These are phyloP conservation scores for Eubasilissa regina DNA, from an alignment of 1,140 invertebrate species.

Conservation along the genomic window DNA sequence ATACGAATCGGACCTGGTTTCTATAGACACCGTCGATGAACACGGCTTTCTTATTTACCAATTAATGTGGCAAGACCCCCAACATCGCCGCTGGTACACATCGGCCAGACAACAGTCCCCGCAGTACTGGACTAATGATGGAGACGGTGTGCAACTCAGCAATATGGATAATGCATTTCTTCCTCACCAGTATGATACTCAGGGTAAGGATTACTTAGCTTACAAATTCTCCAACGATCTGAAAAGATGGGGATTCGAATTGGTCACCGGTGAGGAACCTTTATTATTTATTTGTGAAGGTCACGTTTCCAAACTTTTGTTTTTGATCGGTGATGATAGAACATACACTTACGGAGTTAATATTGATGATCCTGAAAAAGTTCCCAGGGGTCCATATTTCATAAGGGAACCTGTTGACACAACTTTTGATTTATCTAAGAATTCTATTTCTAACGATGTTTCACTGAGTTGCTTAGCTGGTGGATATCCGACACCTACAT, in stretches of 20 bases:
- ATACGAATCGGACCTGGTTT: conserved; percentile 85
- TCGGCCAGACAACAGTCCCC: conserved; percentile 82
- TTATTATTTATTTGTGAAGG: conserved; percentile 93
- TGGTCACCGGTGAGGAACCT: conserved; percentile 82
- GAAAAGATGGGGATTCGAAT: conserved; percentile 88
- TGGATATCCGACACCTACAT: conserved; percentile 91
- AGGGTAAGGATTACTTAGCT: conserved; percentile 73
- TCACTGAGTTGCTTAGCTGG: conserved; percentile 87
- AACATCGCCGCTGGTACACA: conserved; percentile 90
- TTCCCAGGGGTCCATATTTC: conserved; percentile 91
- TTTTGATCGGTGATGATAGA: conserved; percentile 83
- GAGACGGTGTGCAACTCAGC: conserved; percentile 82
- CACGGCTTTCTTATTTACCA: conserved; percentile 88
- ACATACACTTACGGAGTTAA: conserved; percentile 88
- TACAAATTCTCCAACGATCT: conserved; percentile 81
- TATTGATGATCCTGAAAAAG: conserved; percentile 81
- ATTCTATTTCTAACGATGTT: conserved; percentile 80
- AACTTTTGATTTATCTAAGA: conserved; percentile 87
- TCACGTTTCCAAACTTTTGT: conserved; percentile 77
- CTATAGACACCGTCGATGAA: conserved; percentile 87
- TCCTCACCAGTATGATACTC: conserved; percentile 66
- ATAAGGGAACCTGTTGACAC: conserved; percentile 86
- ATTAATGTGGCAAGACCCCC: conserved; percentile 85
- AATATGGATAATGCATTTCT: conserved; percentile 90
- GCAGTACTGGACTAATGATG: conserved; percentile 88